Evolutionary conservation across 2,888 invertebrate species (phyloP), one percentile per base, ranked within the genome.

Genomic region (Tribolium freemani): DNA sequence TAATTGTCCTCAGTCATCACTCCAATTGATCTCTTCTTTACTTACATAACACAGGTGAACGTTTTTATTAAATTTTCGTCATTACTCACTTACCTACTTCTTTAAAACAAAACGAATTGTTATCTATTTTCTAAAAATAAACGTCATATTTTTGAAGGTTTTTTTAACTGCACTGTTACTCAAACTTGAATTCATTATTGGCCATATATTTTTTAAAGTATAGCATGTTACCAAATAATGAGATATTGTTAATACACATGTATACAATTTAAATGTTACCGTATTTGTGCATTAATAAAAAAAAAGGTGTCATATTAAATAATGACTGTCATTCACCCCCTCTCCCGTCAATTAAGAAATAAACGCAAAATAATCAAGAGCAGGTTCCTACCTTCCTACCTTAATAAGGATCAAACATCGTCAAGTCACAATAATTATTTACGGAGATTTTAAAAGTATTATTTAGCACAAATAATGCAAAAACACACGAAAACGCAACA

Each of bases 231-330:
- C 84, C 84, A 82, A 83, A 81, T 83, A 82, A 79, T 82, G 76
- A 81, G 80, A 82, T 84, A 82, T 84, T 85, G 84, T 86, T 86
- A 85, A 85, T 84, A 84, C 85, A 85, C 84, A 86, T 87, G 86
- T 87, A 86, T 86, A 86, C 86, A 86, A 85, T 84, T 86, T 86
- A 83, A 86, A 85, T 86, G 87, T 87, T 86, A 86, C 84, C 84
- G 84, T 87, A 86, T 85, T 85, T 86, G 86, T 87, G 86, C 86
- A 87, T 87, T 85, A 86, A 86, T 86, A 86, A 86, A 85, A 83
- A 85, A 83, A 85, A 80, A 78, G 78, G 80, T 81, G 79, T 81
- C 80, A 80, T 79, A 81, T 79, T 69, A 38, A 26, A 26, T 3
- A 31, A 8, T 9, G 38, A 8, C 6, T 8, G 2, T 38, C 5